Evolutionary conservation across 2,888 invertebrate species (phyloP), one percentile per base, ranked within the genome.

Genomic region (Drosophila pullipes): DNA sequence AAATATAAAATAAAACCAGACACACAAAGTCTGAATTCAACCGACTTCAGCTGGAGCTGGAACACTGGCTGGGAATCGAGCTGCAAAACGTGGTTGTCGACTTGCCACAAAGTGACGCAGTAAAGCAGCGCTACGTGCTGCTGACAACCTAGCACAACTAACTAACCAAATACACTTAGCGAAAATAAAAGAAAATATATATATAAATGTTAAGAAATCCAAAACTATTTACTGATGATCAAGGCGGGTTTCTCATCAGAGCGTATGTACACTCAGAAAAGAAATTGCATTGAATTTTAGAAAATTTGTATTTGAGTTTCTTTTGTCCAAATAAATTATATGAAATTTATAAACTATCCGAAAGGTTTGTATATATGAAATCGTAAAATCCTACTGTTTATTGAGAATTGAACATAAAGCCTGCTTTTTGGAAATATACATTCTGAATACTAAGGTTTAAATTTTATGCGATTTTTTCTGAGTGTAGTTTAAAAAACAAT

Each of bases 61-160:
- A 22, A 57, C n/a, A 13, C 39, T 22, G 44, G 22, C 28, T 37
- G 62, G 54, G 68, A 64, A 52, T 35, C 37, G n/a, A 22, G 39
- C 25, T 30, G 11, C 28, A 39, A 62, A 62, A 50, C 37, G 22
- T 25, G 54, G 39, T 55, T 64, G 68, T 63, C 79, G 64, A 64
- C 68, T 76, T 39, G 74, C 74, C 67, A 59, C 67, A 74, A 67
- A 37, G 55, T 68, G 54, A 67, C 61, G 49, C 64, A 57, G 65
- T 30, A 22, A 16, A n/a, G 41, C 52, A 44, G 35, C 39, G 49
- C 71, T 41, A 55, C 49, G 39, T 55, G 71, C 71, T 50, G 70
- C 71, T 37, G 64, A 60, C 78, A 71, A 31, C 47, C 28, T 4
- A 9, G 47, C 49, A 54, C 18, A 44, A 22, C 44, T 31, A 44